phyloP scores from a whole-genome alignment of 2,888 invertebrate genomes.

The Pocota personata region DNA sequence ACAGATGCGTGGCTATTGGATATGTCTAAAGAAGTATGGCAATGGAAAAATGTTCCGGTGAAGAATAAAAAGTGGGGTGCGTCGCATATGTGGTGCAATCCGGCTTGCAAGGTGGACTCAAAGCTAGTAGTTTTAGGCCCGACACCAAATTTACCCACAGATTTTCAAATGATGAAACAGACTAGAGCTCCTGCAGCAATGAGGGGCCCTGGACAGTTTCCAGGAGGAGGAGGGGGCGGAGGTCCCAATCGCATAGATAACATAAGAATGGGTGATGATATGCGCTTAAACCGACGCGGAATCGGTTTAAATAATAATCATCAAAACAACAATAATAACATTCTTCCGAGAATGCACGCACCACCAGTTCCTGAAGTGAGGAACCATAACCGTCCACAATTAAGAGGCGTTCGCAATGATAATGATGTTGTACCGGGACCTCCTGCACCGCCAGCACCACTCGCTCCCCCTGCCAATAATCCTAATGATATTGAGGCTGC shows the following conservation, averaged over 20 bases:
- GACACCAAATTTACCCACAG: constrained; percentile 81
- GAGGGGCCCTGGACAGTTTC: constrained; percentile 60
- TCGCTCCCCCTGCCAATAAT: constrained; percentile 73
- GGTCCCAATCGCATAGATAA: constrained; percentile 75
- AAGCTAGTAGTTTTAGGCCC: constrained; percentile 88
- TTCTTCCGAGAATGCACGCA: constrained; percentile 79
- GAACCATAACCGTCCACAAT: constrained; percentile 76
- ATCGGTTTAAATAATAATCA: constrained; percentile 80
- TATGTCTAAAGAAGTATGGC: constrained; percentile 89
- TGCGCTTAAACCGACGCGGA: constrained; percentile 78
- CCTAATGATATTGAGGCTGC: constrained; percentile 80
- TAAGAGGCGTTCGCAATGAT: constrained; percentile 71
- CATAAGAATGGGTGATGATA: constrained; percentile 76
- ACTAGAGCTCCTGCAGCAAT: constrained; percentile 76
- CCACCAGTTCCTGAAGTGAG: constrained; percentile 71
- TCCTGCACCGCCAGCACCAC: constrained; percentile 47
- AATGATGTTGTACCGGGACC: constrained; percentile 68
- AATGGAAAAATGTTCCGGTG: constrained; percentile 90
- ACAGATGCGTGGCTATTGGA: constrained; percentile 95
- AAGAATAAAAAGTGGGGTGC: constrained; percentile 91
- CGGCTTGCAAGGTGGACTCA: constrained; percentile 90
- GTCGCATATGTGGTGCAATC: constrained; percentile 96
- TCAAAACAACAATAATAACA: constrained; percentile 78
- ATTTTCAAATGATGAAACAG: constrained; percentile 82
- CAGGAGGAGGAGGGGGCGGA: constrained; percentile 76